These are phyloP conservation scores for Epinephelus moara DNA, from an alignment of 2,113 vertebrate species.

Conservation along the genomic window DNA sequence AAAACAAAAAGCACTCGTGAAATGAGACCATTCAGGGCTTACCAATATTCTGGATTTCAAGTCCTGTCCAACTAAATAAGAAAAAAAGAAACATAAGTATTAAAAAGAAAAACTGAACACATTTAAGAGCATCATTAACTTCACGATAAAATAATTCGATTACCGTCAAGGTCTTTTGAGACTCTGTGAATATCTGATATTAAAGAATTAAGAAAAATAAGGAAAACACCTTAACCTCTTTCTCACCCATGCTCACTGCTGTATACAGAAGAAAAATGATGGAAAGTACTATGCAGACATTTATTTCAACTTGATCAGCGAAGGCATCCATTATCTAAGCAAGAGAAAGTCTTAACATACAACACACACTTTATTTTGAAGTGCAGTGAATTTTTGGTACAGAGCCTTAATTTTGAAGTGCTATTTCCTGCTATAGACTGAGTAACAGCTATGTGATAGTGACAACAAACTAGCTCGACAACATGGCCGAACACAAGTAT, in stretches of 20 bases:
- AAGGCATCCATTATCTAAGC: neutral
- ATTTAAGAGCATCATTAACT: neutral
- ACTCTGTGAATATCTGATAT: slow-evolving; percentile 92
- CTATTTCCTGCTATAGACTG: no score
- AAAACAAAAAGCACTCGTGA: neutral
- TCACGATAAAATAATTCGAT: neutral
- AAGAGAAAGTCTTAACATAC: neutral
- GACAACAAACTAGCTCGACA: no score
- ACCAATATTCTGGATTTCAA: slow-evolving; percentile 97
- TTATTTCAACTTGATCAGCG: neutral
- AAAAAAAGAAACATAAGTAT: neutral
- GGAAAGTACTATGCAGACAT: neutral
- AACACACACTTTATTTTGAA: neutral
- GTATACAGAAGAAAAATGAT: neutral
- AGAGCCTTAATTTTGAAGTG: no score
- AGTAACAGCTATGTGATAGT: no score
- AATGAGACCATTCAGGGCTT: slow-evolving; percentile 64
- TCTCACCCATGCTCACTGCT: neutral
- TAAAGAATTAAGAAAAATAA: slow-evolving; percentile 78
- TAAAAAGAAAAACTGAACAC: neutral
- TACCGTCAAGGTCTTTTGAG: slow-evolving; percentile 93
- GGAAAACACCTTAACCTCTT: slow-evolving; percentile 4
- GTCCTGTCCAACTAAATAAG: slow-evolving; percentile 89
- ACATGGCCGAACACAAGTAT: no score
- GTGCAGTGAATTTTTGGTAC: no score